Conservation (phyloP, 2,113 vertebrate species). For the Vimba vimba region DNA sequence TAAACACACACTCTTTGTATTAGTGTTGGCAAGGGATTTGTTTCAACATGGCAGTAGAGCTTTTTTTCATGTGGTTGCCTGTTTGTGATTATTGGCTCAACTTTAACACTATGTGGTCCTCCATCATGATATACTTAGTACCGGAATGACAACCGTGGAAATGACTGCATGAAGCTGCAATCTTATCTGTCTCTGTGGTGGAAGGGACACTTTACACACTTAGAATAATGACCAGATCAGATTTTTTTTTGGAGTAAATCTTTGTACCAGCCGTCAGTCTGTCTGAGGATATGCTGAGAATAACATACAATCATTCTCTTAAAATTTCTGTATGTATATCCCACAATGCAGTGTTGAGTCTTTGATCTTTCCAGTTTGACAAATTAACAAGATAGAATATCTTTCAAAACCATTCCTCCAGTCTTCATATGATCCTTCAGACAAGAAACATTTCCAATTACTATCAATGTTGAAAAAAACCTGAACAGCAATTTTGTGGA, state of each 20-base stretch:
- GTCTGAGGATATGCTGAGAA: slow-evolving; percentile 11
- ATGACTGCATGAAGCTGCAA: slow-evolving; percentile 25
- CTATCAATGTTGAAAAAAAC: no score
- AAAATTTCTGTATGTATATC: not conserved
- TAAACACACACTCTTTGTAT: slow-evolving; percentile 29
- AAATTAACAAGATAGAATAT: not conserved
- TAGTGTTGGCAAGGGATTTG: slow-evolving; percentile 31
- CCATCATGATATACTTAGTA: slow-evolving; percentile 37
- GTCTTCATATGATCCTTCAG: no score
- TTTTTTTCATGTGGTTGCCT: slow-evolving; percentile 32
- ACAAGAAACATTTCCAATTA: no score
- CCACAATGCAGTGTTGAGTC: not conserved
- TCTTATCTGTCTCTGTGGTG: slow-evolving; percentile 34
- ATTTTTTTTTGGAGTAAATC: not conserved
- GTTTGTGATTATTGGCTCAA: slow-evolving; percentile 30
- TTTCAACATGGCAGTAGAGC: slow-evolving; percentile 27
- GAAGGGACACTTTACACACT: slow-evolving; percentile 19
- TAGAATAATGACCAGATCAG: slow-evolving; percentile 14
- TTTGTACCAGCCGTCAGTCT: slow-evolving; percentile 17
- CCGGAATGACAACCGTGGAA: slow-evolving; percentile 10
- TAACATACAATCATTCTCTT: not conserved
- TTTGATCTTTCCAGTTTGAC: no score
- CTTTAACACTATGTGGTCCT: slow-evolving; percentile 31
- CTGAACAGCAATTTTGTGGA: no score
- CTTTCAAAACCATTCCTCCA: no score